Base-by-base conservation (phyloP, 2,797 vertebrate species). In the Pseudochaenichthys georgianus region DNA sequence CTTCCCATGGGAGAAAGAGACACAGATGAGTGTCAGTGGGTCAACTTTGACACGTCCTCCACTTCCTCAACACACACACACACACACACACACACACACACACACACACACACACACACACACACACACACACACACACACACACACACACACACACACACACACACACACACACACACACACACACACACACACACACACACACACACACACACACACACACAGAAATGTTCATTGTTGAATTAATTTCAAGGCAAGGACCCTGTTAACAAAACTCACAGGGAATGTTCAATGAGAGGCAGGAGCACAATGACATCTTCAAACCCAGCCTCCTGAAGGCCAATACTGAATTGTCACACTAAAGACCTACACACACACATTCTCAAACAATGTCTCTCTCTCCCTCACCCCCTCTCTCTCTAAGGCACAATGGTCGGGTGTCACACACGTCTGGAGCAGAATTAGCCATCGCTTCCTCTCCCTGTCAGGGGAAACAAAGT, bases 381-480 rank as follows among this genome's bases (percentile, higher is more conserved):
- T 77, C 67, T 73, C 38, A 70, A 82, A 91, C 90, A 90, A 87
- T 83, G 69, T 75, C 82, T 41, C 60, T 75, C 75, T 78, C 78
- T 82, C 52, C 46, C 67, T 52, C 47, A 13, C 42, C n/a, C 43
- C 52, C 46, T 43, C 72, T 61, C 71, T 59, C 55, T 50, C 50
- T 52, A 10, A 78, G 79, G 81, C 87, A 94, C 92, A 93, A 91
- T 92, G 77, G 84, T 87, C 75, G 89, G 93, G 91, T 94, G 93
- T 93, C 94, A 93, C 91, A 95, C 89, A 92, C 71, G 83, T 93
- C 93, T 93, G 86, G 86, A 68, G 90, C 90, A 92, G 88, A 94
- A 94, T 95, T 93, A 94, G 92, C 84, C 70, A 52, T 70, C 52
- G 75, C 94, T 95, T 95, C 95, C 94, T 94, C 89, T 95, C 87